A percentile compares a stretch with the other conserved stretches of the same genome.
Conservation (phyloP, 2,888 invertebrate species). For the Sthenelais limicola region DNA sequence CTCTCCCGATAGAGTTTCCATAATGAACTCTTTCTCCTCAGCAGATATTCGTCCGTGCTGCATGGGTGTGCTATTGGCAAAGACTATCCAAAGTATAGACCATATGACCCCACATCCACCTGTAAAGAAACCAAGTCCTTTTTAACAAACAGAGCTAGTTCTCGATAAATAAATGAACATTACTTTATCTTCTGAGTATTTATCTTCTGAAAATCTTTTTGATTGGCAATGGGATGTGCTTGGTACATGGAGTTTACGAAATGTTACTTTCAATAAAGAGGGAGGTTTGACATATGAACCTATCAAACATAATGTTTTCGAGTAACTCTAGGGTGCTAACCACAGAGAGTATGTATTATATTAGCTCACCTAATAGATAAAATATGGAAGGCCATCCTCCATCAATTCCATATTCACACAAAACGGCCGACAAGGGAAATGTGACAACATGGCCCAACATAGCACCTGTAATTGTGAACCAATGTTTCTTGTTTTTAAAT, state of each 20-base stretch:
- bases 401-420: conserved; percentile 76
- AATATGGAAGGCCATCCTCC: conserved; percentile 79
- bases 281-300: too few species aligned
- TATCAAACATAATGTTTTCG: too few species aligned
- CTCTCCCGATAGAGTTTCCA: conserved; percentile 48
- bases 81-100: conserved; percentile 72
- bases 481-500: too few species aligned
- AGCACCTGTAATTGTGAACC: conserved; percentile 78
- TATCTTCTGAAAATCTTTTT: too few species aligned
- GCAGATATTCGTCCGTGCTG: conserved; percentile 75
- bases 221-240: too few species aligned
- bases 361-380: conserved; percentile 74
- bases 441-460: conserved; percentile 85
- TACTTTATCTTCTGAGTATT: too few species aligned
- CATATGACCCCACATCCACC: conserved; percentile 73
- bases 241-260: too few species aligned
- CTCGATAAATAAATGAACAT: too few species aligned
- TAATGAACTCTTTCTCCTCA: conserved; percentile 65
- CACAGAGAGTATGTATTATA: too few species aligned
- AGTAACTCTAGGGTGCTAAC: too few species aligned
- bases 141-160: too few species aligned
- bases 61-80: conserved; percentile 76
- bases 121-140: conserved; percentile 43
- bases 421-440: conserved; percentile 76
- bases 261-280: too few species aligned